These are phyloP conservation scores for Otolemur garnettii DNA, from an alignment of 2,113 vertebrate genomes.

Conservation along the genomic window DNA sequence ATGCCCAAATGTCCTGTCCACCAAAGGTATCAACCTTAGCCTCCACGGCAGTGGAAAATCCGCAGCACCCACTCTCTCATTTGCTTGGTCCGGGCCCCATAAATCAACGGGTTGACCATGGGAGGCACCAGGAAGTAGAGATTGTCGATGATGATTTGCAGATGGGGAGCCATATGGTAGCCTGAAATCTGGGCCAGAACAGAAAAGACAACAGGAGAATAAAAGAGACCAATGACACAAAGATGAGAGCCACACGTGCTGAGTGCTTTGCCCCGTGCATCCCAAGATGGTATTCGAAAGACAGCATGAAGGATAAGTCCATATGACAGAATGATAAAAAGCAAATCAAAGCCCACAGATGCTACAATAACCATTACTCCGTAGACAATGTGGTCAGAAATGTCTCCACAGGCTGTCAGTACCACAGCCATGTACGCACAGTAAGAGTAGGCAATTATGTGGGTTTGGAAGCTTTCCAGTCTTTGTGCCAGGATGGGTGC, in stretches of 20 bases:
- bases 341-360: neutral
- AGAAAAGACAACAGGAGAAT: constrained; percentile 52
- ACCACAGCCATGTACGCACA: constrained; percentile 77
- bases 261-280: constrained; percentile 73
- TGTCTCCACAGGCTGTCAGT: constrained; percentile 71
- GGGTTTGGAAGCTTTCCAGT: constrained; percentile 61
- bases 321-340: constrained; percentile 68
- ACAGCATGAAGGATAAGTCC: constrained; percentile 61
- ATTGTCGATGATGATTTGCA: constrained; percentile 79
- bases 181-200: constrained; percentile 69
- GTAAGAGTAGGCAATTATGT: constrained; percentile 60
- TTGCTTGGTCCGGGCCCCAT: constrained; percentile 15
- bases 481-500: constrained; percentile 49
- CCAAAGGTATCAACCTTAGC: neutral
- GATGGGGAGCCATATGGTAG: neutral
- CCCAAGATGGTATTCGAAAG: constrained; percentile 16
- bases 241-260: constrained; percentile 76
- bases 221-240: constrained; percentile 71
- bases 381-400: neutral
- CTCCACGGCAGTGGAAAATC: neutral
- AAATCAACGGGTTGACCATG: constrained; percentile 54
- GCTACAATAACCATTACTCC: constrained; percentile 64
- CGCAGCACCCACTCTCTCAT: neutral
- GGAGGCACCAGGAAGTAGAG: constrained; percentile 76
- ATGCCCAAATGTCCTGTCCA: neutral